Percentiles rank a stretch among this genome's conserved stretches.
Evolutionary conservation across 2,113 vertebrate genomes (phyloP).

Genomic region (Talpa occidentalis): DNA sequence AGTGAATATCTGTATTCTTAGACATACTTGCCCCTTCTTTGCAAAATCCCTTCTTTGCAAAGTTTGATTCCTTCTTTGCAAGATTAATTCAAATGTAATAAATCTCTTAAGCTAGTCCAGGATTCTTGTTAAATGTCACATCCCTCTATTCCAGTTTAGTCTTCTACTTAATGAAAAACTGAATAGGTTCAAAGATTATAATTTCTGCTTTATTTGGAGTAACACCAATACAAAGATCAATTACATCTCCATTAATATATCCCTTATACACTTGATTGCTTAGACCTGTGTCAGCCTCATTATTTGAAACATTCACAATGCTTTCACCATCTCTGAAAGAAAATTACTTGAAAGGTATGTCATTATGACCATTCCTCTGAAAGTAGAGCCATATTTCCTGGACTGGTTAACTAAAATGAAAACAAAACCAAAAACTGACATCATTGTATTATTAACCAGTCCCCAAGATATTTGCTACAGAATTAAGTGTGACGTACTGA

Average conservation of each 20-base stretch:
- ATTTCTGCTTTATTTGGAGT: conserved; percentile 70
- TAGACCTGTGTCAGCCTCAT: conserved; percentile 40
- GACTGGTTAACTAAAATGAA: conserved; percentile 63
- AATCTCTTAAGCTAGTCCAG: conserved; percentile 57
- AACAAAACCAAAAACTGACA: background rate
- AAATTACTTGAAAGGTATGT: conserved; percentile 68
- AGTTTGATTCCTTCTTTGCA: conserved; percentile 44
- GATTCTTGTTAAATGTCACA: conserved; percentile 58
- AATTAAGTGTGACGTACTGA: conserved; percentile 37
- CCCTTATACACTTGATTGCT: conserved; percentile 68
- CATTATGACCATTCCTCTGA: conserved; percentile 51
- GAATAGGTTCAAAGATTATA: conserved; percentile 51
- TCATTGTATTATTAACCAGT: conserved; percentile 43
- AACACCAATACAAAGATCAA: conserved; percentile 71
- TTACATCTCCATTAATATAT: conserved; percentile 74
- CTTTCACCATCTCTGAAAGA: conserved; percentile 62
- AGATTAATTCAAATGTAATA: conserved; percentile 53
- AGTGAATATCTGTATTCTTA: conserved; percentile 29
- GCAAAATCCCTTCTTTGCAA: too few species aligned
- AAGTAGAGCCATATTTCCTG: conserved; percentile 61
- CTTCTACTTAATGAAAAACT: conserved; percentile 66
- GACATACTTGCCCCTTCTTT: too few species aligned
- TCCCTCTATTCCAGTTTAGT: conserved; percentile 64
- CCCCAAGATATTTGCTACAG: conserved; percentile 20
- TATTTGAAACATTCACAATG: conserved; percentile 73